phyloP scores from a whole-genome alignment of 2,113 vertebrate genomes.

The Phaethon lepturus region DNA sequence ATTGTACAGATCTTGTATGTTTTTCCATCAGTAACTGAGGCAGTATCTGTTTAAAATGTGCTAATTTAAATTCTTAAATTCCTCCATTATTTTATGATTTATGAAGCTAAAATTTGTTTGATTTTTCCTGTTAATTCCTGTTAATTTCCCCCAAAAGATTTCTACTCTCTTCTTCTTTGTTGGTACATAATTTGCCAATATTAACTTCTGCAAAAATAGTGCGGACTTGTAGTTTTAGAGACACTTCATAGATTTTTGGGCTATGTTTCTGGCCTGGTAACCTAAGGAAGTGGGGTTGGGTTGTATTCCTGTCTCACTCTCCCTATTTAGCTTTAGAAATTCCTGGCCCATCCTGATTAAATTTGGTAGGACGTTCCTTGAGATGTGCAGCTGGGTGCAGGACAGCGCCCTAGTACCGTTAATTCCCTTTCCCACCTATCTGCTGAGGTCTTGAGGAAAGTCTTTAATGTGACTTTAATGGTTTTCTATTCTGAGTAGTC shows the following conservation, averaged over 20 bases:
- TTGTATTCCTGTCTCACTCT: background rate
- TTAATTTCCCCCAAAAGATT: background rate
- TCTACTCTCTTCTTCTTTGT: background rate
- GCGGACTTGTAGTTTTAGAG: accelerated
- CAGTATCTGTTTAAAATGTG: background rate
- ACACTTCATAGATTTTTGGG: background rate
- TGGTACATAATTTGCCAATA: background rate
- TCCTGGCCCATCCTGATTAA: background rate
- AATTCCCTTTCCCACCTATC: background rate
- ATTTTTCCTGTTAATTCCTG: background rate
- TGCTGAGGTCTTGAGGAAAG: background rate
- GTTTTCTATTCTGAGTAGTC: background rate
- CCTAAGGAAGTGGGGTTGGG: background rate
- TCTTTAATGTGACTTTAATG: background rate
- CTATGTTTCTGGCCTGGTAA: background rate
- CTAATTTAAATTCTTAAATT: background rate
- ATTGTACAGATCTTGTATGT: no score
- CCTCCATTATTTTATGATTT: background rate
- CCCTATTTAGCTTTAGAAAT: background rate
- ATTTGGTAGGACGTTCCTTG: background rate
- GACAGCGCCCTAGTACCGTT: background rate
- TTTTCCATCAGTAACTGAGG: background rate
- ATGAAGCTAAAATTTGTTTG: background rate
- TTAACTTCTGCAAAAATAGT: background rate
- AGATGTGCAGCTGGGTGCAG: background rate